A percentile compares a stretch with the other conserved stretches of the same genome.
These are phyloP conservation scores for Drosophila ficusphila DNA, from an alignment of 1,140 invertebrate genomes.

Conservation along the genomic window DNA sequence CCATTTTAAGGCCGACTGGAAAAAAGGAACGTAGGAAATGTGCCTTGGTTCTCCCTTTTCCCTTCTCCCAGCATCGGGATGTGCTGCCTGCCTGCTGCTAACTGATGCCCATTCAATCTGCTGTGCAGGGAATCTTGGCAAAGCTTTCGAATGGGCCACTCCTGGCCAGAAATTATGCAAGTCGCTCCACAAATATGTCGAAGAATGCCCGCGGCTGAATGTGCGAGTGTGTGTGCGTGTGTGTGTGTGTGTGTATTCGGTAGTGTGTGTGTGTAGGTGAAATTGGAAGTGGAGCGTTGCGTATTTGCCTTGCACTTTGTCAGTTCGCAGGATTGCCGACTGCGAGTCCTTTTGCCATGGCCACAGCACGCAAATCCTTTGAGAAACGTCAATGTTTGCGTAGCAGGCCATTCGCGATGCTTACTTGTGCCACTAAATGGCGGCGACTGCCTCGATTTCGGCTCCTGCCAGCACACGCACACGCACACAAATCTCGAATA, in stretches of 20 bases:
- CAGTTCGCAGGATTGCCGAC: conserved; percentile 28
- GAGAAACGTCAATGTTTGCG: conserved; percentile 77
- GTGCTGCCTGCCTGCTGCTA: background rate
- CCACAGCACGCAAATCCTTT: conserved; percentile 67
- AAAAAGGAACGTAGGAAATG: background rate
- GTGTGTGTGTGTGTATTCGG: conserved; percentile 13
- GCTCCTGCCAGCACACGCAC: conserved; percentile 9
- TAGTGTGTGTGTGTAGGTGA: conserved; percentile 12
- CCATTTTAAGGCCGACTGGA: conserved; percentile 19
- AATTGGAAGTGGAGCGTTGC: conserved; percentile 28
- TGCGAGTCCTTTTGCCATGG: conserved; percentile 40
- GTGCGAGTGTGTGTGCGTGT: conserved; percentile 20
- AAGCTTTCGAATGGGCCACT: conserved; percentile 14
- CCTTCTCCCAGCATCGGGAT: background rate
- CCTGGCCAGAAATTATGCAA: conserved; percentile 55
- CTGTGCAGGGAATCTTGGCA: conserved; percentile 18
- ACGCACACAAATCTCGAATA: conserved; percentile 45
- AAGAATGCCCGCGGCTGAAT: conserved; percentile 20
- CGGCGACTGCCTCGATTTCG: conserved; percentile 45
- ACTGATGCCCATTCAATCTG: conserved; percentile 13
- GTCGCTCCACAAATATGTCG: conserved; percentile 56
- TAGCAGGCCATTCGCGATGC: conserved; percentile 48
- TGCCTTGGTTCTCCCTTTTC: conserved; percentile 19
- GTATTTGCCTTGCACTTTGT: conserved; percentile 75
- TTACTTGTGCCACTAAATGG: conserved; percentile 51